Evolutionary conservation across 2,113 vertebrate species (phyloP), one percentile per base, ranked within the genome.

Genomic region (Thamnophis sirtalis): DNA sequence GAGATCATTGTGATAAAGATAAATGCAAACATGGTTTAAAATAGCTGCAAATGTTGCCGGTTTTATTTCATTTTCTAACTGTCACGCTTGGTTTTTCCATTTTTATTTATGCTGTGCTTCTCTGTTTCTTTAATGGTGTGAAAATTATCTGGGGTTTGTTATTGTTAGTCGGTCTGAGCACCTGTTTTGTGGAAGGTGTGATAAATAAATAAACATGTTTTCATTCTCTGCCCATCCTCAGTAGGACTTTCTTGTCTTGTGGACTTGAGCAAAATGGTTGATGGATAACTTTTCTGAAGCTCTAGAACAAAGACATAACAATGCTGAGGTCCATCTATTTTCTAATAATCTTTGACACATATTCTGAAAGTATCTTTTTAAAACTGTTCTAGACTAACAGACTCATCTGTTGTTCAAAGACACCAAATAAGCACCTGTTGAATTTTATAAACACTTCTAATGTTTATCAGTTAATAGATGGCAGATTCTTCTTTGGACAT

Each of bases 381-480:
- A 68, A 92, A 90, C 3, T 0, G 0, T 60, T 94, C 88, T 49
- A 63, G 19, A 10, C 43, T 90, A 43, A 1, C 0, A 3, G 90
- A 94, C 1, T 54, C 49, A 89, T 51, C 50, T 60, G 33, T 19
- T 68, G 8, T 26, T 26, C 17, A 55, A 28, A 43, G 84, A 86
- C 33, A 87, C 49, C 84, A 68, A 88, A 28, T 73, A 68, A 15
- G 19, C 28, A 28, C 60, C 38, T 50, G 33, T 21, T 80, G 73
- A 80, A 80, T 80, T 80, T 80, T 80, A n/a, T 73, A 84, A 15
- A 26, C n/a, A 43, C 55, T 53, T 50, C 95, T 94, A 95, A 50
- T 2, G 7, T 89, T 51, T 51, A n/a, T n/a, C n/a, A n/a, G 73
- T 80, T 80, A 38, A 38, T 38, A 6, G 33, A 80, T 0, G 33